Percentiles rank a stretch among this genome's conserved stretches.
phyloP scores from a whole-genome alignment of 2,888 invertebrate genomes.

The Tetragonula carbonaria region DNA sequence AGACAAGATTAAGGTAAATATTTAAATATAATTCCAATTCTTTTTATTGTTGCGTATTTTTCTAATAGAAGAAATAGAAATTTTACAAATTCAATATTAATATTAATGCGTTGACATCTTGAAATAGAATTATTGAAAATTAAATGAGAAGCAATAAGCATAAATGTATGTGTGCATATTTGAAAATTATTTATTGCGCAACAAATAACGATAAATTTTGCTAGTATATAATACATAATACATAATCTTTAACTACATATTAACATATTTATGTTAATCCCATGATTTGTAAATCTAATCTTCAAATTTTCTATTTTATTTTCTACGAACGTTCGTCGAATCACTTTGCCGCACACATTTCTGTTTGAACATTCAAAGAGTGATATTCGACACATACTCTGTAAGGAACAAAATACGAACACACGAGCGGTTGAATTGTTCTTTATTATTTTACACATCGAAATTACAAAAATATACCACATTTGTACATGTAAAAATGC shows the following conservation, averaged over 20 bases:
- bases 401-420: not conserved
- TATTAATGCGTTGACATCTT: not conserved
- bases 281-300: not conserved
- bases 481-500: slow-evolving; percentile 36
- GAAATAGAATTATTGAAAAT: not conserved
- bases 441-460: not conserved
- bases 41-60: too few relatives aligned
- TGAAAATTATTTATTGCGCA: not conserved
- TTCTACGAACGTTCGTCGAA: too few relatives aligned
- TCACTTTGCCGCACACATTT: not conserved
- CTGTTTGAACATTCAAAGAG: not conserved
- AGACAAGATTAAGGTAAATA: not conserved
- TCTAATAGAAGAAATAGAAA: not conserved
- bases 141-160: not conserved
- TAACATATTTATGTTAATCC: not conserved
- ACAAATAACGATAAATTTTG: too few relatives aligned
- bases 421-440: not conserved
- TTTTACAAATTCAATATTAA: not conserved
- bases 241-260: not conserved
- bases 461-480: slow-evolving; percentile 21
- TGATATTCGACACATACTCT: not conserved
- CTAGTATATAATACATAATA: too few relatives aligned
- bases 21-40: not conserved
- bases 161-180: not conserved
- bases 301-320: not conserved